phyloP scores from a whole-genome alignment of 23 tunicate genomes.

The Styela plicata region DNA sequence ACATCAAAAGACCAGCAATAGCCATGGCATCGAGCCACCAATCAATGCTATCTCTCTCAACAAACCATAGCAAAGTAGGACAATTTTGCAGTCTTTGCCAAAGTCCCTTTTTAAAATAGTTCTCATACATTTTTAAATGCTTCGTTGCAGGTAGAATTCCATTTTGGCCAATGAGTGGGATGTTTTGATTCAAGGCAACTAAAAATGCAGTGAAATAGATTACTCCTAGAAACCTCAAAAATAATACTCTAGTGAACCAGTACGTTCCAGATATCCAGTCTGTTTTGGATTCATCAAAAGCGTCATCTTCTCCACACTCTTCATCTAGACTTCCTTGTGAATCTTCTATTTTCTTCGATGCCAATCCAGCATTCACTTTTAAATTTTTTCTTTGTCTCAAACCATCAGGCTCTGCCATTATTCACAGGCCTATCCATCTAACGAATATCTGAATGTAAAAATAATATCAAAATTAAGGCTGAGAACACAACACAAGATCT shows the following conservation, averaged over 20 bases:
- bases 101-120: neutral
- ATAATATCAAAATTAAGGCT: too few relatives aligned
- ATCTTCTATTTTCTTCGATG: neutral
- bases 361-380: neutral
- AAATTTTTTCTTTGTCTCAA: neutral
- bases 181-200: constrained; percentile 36
- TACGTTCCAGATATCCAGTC: neutral
- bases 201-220: constrained; percentile 31
- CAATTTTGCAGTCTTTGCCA: constrained; percentile 1
- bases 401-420: neutral
- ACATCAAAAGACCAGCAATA: constrained; percentile 7
- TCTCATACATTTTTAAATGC: neutral
- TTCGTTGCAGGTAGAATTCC: constrained; percentile 33
- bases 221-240: constrained; percentile 23
- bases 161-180: constrained; percentile 12
- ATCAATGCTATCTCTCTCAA: constrained; percentile 19
- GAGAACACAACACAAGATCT: too few relatives aligned
- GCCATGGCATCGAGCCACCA: constrained; percentile 33
- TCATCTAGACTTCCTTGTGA: neutral
- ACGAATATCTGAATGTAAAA: too few relatives aligned
- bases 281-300: neutral
- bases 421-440: too few relatives aligned
- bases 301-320: constrained; percentile 8
- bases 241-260: constrained; percentile 32
- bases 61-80: constrained; percentile 40